Percentiles rank a stretch among this genome's conserved stretches.
Evolutionary conservation across 2,797 vertebrate species (phyloP).

Genomic region (Natrix natrix): DNA sequence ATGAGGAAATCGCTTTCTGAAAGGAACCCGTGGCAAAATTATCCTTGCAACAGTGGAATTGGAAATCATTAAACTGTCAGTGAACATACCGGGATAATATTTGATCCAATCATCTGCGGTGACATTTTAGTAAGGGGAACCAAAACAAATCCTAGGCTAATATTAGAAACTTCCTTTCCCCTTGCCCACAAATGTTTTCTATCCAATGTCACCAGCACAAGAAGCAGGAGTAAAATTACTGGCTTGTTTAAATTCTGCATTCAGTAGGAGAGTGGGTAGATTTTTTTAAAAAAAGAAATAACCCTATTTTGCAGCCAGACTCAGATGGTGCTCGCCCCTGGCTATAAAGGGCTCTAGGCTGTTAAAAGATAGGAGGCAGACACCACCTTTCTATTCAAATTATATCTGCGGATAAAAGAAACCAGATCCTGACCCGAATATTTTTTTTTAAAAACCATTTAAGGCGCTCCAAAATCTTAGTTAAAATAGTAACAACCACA

Average conservation of each 20-base stretch:
- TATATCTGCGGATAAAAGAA: slow-evolving; percentile 66
- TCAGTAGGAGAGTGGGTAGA: not conserved
- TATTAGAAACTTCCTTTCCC: slow-evolving; percentile 50
- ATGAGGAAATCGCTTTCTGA: slow-evolving; percentile 67
- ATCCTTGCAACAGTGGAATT: slow-evolving; percentile 69
- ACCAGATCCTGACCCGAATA: slow-evolving; percentile 56
- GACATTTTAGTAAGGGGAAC: slow-evolving; percentile 68
- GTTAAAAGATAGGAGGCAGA: not conserved
- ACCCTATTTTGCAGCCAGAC: slow-evolving; percentile 49
- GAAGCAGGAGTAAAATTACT: slow-evolving; percentile 65
- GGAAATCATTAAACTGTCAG: slow-evolving; percentile 80
- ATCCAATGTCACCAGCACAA: slow-evolving; percentile 51
- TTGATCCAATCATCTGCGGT: slow-evolving; percentile 77
- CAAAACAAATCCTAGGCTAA: slow-evolving; percentile 70
- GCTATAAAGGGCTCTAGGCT: not conserved
- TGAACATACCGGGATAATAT: slow-evolving; percentile 72
- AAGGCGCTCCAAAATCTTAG: slow-evolving; percentile 60
- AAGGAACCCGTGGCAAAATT: slow-evolving; percentile 70
- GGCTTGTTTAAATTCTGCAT: slow-evolving; percentile 66
- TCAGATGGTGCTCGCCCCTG: not conserved
- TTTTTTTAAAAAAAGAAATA: slow-evolving; percentile 34
- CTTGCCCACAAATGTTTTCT: slow-evolving; percentile 44
- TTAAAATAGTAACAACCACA: slow-evolving; percentile 33
- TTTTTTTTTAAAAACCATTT: slow-evolving; percentile 43
- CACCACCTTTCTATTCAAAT: not conserved